Percentiles rank a stretch among this genome's conserved stretches.
These are phyloP conservation scores for Diaprepes abbreviatus DNA, from an alignment of 2,888 invertebrate genomes.

Conservation along the genomic window DNA sequence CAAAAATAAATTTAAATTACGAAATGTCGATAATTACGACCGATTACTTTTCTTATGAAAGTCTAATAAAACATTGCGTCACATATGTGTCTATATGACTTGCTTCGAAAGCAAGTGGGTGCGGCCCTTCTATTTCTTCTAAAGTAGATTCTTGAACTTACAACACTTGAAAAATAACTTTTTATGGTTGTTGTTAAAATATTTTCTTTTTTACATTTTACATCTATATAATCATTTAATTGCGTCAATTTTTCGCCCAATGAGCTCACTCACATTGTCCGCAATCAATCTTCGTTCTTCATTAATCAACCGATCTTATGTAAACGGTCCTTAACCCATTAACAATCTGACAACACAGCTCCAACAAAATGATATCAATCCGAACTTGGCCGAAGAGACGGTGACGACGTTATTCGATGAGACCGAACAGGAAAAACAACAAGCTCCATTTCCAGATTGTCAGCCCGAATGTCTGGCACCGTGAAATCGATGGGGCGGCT, in stretches of 20 bases:
- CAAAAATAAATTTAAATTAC: no score
- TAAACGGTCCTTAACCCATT: constrained; percentile 19
- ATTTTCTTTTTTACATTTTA: neutral
- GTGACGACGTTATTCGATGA: constrained; percentile 21
- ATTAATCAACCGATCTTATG: constrained; percentile 30
- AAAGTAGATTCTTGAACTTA: no score
- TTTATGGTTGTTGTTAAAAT: no score
- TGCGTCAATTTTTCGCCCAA: neutral
- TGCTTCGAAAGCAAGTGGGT: no score
- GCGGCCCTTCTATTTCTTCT: no score
- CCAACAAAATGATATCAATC: constrained; percentile 31
- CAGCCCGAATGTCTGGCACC: constrained; percentile 53
- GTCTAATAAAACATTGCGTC: no score
- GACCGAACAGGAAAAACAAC: constrained; percentile 36
- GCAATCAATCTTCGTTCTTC: constrained; percentile 21
- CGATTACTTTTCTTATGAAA: no score
- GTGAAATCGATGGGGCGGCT: constrained; percentile 60
- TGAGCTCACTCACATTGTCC: neutral
- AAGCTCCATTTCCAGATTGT: constrained; percentile 53
- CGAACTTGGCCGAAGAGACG: constrained; percentile 32
- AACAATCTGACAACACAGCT: constrained; percentile 13
- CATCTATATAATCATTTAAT: neutral
- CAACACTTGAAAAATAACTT: no score
- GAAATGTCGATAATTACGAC: no score
- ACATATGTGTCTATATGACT: no score